phyloP scores from a whole-genome alignment of 2,797 vertebrate genomes.

The Trematomus bernacchii region DNA sequence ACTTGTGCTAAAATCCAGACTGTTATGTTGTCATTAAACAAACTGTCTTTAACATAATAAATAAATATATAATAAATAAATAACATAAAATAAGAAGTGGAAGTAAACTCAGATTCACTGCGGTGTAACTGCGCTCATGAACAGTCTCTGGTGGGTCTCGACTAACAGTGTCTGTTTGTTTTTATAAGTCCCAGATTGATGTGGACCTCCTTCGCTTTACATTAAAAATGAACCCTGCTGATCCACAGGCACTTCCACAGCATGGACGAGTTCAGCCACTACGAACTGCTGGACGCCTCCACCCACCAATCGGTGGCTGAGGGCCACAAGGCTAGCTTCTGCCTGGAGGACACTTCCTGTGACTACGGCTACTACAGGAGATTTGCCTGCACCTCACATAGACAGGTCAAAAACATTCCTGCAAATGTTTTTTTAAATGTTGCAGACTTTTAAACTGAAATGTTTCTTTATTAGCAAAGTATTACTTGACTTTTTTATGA shows the following conservation, averaged over 20 bases:
- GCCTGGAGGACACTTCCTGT: conserved; percentile 97
- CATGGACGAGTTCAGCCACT: conserved; percentile 99
- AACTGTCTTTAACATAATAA: conserved; percentile 36
- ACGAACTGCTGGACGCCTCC: conserved; percentile 92
- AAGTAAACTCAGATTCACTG: conserved; percentile 25
- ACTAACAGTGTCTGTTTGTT: neutral
- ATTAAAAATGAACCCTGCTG: conserved; percentile 25
- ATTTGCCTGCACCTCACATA: conserved; percentile 95
- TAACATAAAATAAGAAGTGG: too few relatives aligned
- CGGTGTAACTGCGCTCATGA: neutral
- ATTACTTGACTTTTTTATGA: neutral
- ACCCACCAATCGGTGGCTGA: conserved; percentile 93
- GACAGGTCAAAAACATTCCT: conserved; percentile 69
- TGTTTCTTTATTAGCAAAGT: neutral
- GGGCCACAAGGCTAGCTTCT: conserved; percentile 99
- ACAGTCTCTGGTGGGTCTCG: neutral
- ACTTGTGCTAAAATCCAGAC: conserved; percentile 49
- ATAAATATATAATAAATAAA: too few relatives aligned
- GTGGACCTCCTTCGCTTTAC: neutral
- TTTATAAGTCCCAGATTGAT: neutral
- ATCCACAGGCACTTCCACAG: conserved; percentile 94
- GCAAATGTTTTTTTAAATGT: neutral
- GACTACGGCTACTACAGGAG: conserved; percentile 97
- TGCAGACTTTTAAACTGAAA: neutral
- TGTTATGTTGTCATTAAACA: conserved; percentile 43